These are phyloP conservation scores for Habrosyne pyritoides DNA, from an alignment of 2,888 invertebrate species.

Conservation along the genomic window DNA sequence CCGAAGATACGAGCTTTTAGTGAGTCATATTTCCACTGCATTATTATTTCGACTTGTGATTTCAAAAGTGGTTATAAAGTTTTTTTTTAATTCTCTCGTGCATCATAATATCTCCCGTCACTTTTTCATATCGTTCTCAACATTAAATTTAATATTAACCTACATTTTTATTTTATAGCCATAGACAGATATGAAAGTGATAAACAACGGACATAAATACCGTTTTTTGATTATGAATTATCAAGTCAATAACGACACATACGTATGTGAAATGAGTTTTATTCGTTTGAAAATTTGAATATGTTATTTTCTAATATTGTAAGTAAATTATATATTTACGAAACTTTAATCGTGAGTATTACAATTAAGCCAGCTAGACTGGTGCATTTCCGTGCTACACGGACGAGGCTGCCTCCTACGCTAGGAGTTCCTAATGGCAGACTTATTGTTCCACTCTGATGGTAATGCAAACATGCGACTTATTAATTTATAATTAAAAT, in stretches of 20 bases:
- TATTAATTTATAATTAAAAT: background rate
- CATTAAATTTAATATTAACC: background rate
- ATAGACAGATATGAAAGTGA: background rate
- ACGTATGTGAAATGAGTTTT: slow-evolving; percentile 38
- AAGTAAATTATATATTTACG: too few species aligned
- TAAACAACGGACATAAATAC: background rate
- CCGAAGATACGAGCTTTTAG: slow-evolving; percentile 6
- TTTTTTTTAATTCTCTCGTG: background rate
- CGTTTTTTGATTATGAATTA: slow-evolving; percentile 16
- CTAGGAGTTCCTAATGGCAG: slow-evolving; percentile 22
- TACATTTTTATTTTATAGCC: background rate
- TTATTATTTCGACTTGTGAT: background rate
- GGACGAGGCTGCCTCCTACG: slow-evolving; percentile 24
- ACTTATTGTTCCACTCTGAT: slow-evolving; percentile 41
- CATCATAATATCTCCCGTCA: background rate
- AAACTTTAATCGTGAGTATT: background rate
- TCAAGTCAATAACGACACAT: slow-evolving; percentile 63
- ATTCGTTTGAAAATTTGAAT: background rate
- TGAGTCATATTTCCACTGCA: slow-evolving; percentile 7
- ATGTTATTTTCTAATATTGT: too few species aligned
- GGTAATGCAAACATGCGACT: slow-evolving; percentile 15
- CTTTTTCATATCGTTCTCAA: slow-evolving; percentile 7
- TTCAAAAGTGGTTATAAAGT: background rate
- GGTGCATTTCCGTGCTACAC: background rate
- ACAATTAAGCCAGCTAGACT: background rate